Percentiles rank a stretch among this genome's conserved stretches.
Evolutionary conservation across 2,113 vertebrate species (phyloP).

Genomic region (Alethe diademata): DNA sequence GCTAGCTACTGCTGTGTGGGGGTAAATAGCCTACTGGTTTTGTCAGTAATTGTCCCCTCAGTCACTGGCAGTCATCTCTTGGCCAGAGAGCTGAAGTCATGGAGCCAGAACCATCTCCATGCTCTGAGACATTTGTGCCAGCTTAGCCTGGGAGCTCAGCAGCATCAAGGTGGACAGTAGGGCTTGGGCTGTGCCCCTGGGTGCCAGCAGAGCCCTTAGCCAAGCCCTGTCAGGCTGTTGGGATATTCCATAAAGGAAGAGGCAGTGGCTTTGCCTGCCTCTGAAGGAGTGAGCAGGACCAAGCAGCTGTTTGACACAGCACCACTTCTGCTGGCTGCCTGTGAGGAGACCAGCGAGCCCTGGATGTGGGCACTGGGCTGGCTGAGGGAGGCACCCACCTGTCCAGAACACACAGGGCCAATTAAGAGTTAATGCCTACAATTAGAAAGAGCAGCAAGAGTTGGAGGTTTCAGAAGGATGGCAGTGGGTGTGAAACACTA

Average conservation of each 20-base stretch:
- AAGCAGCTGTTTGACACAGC: background rate
- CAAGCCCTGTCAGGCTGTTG: background rate
- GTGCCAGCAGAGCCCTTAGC: background rate
- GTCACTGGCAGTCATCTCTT: background rate
- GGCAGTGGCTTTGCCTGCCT: background rate
- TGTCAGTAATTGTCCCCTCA: background rate
- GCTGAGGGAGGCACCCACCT: background rate
- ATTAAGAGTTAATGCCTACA: slow-evolving; percentile 55
- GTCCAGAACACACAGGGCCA: background rate
- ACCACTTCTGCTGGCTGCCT: background rate
- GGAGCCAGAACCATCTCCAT: background rate
- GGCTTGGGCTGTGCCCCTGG: background rate
- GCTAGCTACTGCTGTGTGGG: background rate
- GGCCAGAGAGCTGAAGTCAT: background rate
- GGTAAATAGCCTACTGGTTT: background rate
- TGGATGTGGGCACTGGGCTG: background rate
- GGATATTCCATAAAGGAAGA: background rate
- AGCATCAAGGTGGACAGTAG: background rate
- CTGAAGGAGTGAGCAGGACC: background rate
- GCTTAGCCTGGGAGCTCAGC: background rate
- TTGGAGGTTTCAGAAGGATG: slow-evolving; percentile 31
- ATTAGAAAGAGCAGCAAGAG: slow-evolving; percentile 29
- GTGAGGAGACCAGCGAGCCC: background rate
- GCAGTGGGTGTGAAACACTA: slow-evolving; percentile 52
- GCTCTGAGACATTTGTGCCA: background rate